Evolutionary conservation across 2,888 invertebrate species (phyloP).

Genomic region (Xestia xanthographa): DNA sequence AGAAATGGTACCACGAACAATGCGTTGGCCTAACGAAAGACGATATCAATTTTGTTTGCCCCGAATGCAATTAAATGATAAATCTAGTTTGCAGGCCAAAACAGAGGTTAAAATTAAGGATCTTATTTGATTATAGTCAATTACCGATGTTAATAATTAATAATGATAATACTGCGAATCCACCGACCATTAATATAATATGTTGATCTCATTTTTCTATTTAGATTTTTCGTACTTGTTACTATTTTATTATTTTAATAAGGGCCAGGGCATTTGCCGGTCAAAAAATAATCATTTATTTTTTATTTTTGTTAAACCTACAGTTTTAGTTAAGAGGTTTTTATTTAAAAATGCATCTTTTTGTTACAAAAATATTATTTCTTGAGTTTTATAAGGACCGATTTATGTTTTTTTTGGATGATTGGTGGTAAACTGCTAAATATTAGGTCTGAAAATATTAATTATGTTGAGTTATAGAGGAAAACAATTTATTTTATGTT

Average conservation of each 20-base stretch:
- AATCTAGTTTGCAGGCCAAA: too few species aligned
- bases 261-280: slow-evolving; percentile 1
- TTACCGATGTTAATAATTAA: too few species aligned
- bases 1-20: slow-evolving; percentile 3
- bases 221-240: neutral
- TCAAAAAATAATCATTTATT: neutral
- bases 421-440: neutral
- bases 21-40: neutral
- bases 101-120: too few species aligned
- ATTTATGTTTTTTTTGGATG: neutral
- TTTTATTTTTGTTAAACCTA: too few species aligned
- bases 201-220: neutral
- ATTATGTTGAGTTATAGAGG: slow-evolving; percentile 1
- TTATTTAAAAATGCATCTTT: too few species aligned
- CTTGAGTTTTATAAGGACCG: neutral
- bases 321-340: too few species aligned
- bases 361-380: too few species aligned
- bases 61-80: too few species aligned
- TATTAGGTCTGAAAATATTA: neutral
- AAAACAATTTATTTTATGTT: neutral
- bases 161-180: too few species aligned
- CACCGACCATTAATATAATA: too few species aligned
- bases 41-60: too few species aligned
- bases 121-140: too few species aligned
- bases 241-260: slow-evolving; percentile 1